Base-by-base conservation (phyloP, 92 coral and sea anemone species). In the Micromussa lordhowensis region DNA sequence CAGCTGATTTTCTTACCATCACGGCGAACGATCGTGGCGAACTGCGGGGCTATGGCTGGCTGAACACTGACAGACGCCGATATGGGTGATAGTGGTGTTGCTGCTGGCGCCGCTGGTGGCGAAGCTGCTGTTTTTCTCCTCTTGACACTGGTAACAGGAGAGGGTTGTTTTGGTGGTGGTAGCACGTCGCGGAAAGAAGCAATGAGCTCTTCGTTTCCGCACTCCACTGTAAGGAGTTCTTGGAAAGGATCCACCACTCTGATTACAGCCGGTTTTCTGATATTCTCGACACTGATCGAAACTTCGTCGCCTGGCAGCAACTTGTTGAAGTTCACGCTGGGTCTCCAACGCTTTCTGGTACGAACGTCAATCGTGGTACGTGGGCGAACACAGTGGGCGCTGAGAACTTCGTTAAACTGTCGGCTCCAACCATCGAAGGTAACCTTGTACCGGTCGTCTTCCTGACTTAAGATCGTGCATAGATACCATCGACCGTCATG, bases 351-450 rank as follows among this genome's bases (percentile, higher is more conserved):
- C n/a, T 63, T 63, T 19, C 29, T 63, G 24, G n/a, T 5, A 9
- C 69, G 69, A 19, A 16, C 24, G 3, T 63, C 69, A 9, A 63
- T 63, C 69, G 29, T 63, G 1, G 69, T 63, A 19, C 69, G 19
- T 6, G 29, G 69, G n/a, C 69, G 69, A 63, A 63, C 22, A 63
- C 69, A 12, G 49, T 73, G 51, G 18, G 49, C 24, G 21, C n/a
- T 36, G 53, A 73, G 78, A 10, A 73, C 53, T 5, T 49, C 26
- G 51, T 73, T 53, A 36, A 73, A 73, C 22, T 16, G 49, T 73
- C 26, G 78, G 22, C 78, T 73, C 78, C 78, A 73, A 15, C 78
- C 78, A 5, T 73, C 78, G 21, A 73, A 73, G 51, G 78, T 73
- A 73, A 73, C 78, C 51, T 16, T 73, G 53, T 73, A 73, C 53